Base-by-base conservation (phyloP, 2,113 vertebrate genomes). In the Percopsis transmontana region DNA sequence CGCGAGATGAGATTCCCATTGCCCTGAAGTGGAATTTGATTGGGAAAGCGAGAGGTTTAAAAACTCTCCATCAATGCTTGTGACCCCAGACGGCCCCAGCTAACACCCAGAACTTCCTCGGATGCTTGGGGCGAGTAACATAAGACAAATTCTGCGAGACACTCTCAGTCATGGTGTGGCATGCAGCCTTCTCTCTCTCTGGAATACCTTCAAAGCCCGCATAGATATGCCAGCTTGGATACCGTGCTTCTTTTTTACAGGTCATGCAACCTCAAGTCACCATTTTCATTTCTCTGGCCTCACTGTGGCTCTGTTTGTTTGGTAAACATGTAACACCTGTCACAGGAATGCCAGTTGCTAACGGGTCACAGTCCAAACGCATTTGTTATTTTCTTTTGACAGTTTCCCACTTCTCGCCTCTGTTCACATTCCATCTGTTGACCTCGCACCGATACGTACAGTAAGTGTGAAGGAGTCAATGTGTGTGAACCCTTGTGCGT, bases 261-360 rank as follows among this genome's bases (percentile, higher is more conserved):
- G 91, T 89, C 90, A 91, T 14, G 68, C 88, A 88, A 89, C 90
- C 83, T 87, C 75, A 18, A 23, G 68, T 66, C 79, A 51, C 73
- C 80, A 55, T 86, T 85, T 81, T 72, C 55, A 64, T 68, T 82
- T 90, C 80, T 73, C 79, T 76, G 83, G 84, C 84, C 87, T 88
- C 79, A 79, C 58, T 59, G 81, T 80, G 85, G 91, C 89, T 92
- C n/a, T 86, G 86, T 92, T 92, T 95, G 94, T 90, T 94, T 90
- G 86, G 90, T 97, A 96, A 96, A 96, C 95, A 96, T 83, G 90
- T 85, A 89, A 91, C 95, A 96, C 94, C 95, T 96, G 95, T 95
- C 92, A 72, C 83, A 87, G 91, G 90, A 92, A 95, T 92, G 90
- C 75, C 0, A 85, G 90, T 91, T 90, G 90, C 91, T 92, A 91